Conservation (phyloP, 2,888 invertebrate genomes). For the Dioctria linearis region DNA sequence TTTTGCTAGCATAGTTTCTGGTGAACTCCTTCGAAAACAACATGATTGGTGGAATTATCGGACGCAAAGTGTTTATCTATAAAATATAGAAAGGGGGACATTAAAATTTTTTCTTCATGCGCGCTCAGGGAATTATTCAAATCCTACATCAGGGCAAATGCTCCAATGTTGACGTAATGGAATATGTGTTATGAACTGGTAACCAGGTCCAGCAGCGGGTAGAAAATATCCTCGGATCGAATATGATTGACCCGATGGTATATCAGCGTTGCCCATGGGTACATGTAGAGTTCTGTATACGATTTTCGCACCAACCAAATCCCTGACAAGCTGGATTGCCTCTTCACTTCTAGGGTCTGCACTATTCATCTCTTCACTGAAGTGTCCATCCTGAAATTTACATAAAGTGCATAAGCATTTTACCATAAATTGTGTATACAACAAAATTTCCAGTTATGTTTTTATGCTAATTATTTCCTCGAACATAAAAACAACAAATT, state of each 20-base stretch:
- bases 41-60: slow-evolving; percentile 60
- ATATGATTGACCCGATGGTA: slow-evolving; percentile 61
- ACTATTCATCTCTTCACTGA: slow-evolving; percentile 27
- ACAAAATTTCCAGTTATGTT: slow-evolving; percentile 21
- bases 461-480: slow-evolving; percentile 32
- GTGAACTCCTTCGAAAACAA: slow-evolving; percentile 62
- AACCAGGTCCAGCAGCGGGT: slow-evolving; percentile 61
- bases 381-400: slow-evolving; percentile 44
- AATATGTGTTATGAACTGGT: slow-evolving; percentile 64
- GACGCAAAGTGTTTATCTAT: slow-evolving; percentile 54
- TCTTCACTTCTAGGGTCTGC: slow-evolving; percentile 54
- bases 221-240: slow-evolving; percentile 64
- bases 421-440: slow-evolving; percentile 18
- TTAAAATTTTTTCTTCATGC: not conserved
- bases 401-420: slow-evolving; percentile 39
- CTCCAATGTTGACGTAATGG: slow-evolving; percentile 63
- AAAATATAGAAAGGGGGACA: not conserved
- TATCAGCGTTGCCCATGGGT: slow-evolving; percentile 60
- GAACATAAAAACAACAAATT: not conserved
- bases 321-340: slow-evolving; percentile 60
- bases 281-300: slow-evolving; percentile 63
- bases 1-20: slow-evolving; percentile 61
- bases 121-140: not conserved
- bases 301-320: slow-evolving; percentile 61
- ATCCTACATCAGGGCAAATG: slow-evolving; percentile 60